These are phyloP conservation scores for Mellilla xanthometata DNA, from an alignment of 2,888 invertebrate genomes.

Conservation along the genomic window DNA sequence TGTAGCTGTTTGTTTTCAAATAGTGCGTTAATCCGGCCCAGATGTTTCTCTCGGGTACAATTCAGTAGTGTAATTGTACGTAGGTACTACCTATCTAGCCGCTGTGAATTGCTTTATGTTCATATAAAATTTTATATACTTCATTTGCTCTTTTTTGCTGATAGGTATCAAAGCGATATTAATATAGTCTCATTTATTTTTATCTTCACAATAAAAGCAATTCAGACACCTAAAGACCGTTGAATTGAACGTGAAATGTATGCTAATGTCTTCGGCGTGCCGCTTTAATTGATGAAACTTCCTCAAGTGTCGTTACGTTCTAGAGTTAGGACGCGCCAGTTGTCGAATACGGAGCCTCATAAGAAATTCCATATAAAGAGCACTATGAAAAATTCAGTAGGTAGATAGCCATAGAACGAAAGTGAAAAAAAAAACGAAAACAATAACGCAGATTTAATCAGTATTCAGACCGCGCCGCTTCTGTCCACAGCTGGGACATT, in stretches of 20 bases:
- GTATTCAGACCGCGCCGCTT: slow-evolving; percentile 67
- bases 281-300: slow-evolving; percentile 70
- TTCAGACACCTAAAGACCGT: slow-evolving; percentile 62
- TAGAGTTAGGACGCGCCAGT: slow-evolving; percentile 53
- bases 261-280: slow-evolving; percentile 60
- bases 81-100: too few species aligned
- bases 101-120: slow-evolving; percentile 6
- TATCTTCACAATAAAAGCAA: slow-evolving; percentile 67
- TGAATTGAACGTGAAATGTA: slow-evolving; percentile 68
- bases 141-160: slow-evolving; percentile 27
- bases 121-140: slow-evolving; percentile 36
- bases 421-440: slow-evolving; percentile 73
- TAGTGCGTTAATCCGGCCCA: slow-evolving; percentile 32
- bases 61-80: background rate
- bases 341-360: slow-evolving; percentile 47
- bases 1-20: slow-evolving; percentile 39
- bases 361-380: slow-evolving; percentile 62
- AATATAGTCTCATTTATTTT: slow-evolving; percentile 66
- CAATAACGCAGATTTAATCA: slow-evolving; percentile 74
- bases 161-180: slow-evolving; percentile 38
- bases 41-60: slow-evolving; percentile 18
- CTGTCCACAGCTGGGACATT: slow-evolving; percentile 74
- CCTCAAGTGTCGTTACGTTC: slow-evolving; percentile 61
- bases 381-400: slow-evolving; percentile 77
- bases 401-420: slow-evolving; percentile 60